Evolutionary conservation across 2,113 vertebrate genomes (phyloP), one percentile per base, ranked within the genome.

Genomic region (Blennius ocellaris): DNA sequence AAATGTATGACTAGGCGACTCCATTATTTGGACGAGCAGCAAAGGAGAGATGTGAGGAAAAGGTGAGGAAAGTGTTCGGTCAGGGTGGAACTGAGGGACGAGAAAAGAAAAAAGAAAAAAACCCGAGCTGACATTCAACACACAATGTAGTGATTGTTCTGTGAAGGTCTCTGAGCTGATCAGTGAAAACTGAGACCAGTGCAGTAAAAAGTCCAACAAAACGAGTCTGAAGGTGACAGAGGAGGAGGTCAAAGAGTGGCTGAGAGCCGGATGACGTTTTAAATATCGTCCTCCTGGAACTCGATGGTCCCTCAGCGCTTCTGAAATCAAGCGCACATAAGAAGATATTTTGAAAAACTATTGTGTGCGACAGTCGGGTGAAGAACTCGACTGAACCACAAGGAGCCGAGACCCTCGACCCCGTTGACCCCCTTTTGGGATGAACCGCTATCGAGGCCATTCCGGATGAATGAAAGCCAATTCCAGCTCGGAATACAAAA

Each of bases 61-160:
- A 41, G 41, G 8, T 39, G 41, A 69, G 8, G 43, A 54, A 43
- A 41, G 10, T 54, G 37, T 54, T 39, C 8, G 1, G 8, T 11
- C 17, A 15, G 36, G 58, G 36, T 47, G 50, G 11, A 80, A 47
- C 44, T 30, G 0, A 45, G 45, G 54, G 37, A 58, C n/a, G n/a
- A n/a, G n/a, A n/a, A n/a, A n/a, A n/a, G n/a, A 30, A 30, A 30
- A 30, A 30, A 30, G 4, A 30, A 30, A 30, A 30, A 78, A 30
- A 76, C 21, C 1, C 40, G 51, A 39, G 69, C 14, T 65, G 53
- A 12, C 8, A 66, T 67, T 52, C 17, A 21, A 15, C 11, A 11
- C 43, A 89, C 79, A 88, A 78, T 11, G 11, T 10, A 11, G 30
- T 10, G 11, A 68, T 77, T 88, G 85, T 89, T 85, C 76, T 69